Percentiles rank a stretch among this genome's conserved stretches.
Conservation (phyloP, 2,888 invertebrate genomes). For the Ditula angustiorana region DNA sequence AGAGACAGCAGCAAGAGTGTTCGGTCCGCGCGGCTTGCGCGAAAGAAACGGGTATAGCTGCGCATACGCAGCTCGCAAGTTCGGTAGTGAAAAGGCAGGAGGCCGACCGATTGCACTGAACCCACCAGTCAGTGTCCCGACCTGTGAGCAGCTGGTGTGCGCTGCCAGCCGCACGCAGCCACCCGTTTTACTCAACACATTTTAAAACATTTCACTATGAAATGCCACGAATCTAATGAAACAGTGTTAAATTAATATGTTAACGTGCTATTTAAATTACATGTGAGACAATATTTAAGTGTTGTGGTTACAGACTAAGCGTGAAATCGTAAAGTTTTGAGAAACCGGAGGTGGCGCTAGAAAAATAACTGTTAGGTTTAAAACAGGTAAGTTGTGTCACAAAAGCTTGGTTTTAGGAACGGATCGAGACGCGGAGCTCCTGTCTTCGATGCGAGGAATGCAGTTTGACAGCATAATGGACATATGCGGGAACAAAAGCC, state of each 20-base stretch:
- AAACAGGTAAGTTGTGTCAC: constrained; percentile 83
- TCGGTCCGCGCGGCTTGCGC: constrained; percentile 36
- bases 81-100: constrained; percentile 73
- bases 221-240: constrained; percentile 63
- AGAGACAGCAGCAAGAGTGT: constrained; percentile 47
- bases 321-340: constrained; percentile 60
- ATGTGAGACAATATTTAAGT: constrained; percentile 68
- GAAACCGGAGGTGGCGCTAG: constrained; percentile 63
- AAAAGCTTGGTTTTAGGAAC: constrained; percentile 71
- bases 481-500: constrained; percentile 83
- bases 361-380: constrained; percentile 81
- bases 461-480: constrained; percentile 80
- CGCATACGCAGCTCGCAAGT: constrained; percentile 69
- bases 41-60: constrained; percentile 62
- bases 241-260: constrained; percentile 70
- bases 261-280: constrained; percentile 54
- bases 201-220: constrained; percentile 58
- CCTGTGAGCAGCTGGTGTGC: constrained; percentile 75
- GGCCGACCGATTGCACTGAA: constrained; percentile 68
- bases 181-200: constrained; percentile 71
- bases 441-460: constrained; percentile 82
- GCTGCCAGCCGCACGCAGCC: constrained; percentile 65
- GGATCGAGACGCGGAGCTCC: constrained; percentile 79
- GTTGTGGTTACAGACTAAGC: constrained; percentile 62
- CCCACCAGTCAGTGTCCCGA: constrained; percentile 78